Evolutionary conservation across 2,888 invertebrate genomes (phyloP).

Genomic region (Mycalesis mineus): DNA sequence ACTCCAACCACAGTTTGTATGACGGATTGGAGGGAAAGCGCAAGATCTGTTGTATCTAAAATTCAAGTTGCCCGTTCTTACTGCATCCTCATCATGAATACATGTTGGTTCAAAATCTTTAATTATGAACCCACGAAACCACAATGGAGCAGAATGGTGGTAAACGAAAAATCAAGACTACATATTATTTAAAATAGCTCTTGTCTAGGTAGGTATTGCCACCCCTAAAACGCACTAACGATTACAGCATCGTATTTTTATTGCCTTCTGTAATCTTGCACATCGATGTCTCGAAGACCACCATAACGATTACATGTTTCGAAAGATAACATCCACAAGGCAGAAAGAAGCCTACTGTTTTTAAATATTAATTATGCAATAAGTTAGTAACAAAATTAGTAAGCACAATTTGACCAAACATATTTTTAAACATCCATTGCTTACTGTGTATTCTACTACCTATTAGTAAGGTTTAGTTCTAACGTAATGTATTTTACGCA

Average conservation of each 20-base stretch:
- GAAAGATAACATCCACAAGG: neutral
- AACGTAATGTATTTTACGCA: conserved; percentile 19
- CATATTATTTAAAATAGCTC: no score
- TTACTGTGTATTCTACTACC: neutral
- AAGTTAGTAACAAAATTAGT: neutral
- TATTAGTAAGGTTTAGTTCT: neutral
- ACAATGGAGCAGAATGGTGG: no score
- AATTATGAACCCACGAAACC: no score
- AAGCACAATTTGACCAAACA: neutral
- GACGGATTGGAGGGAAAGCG: no score
- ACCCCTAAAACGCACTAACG: neutral
- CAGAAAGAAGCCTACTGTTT: conserved; percentile 5
- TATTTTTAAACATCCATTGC: neutral
- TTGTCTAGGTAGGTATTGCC: no score
- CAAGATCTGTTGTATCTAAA: no score
- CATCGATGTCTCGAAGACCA: neutral
- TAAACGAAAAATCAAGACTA: no score
- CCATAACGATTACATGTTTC: neutral
- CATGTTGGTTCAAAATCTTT: no score
- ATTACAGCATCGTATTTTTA: neutral
- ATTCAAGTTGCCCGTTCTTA: no score
- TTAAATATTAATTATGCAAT: neutral
- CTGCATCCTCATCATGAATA: no score
- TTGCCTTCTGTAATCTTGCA: neutral
- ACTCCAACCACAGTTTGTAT: no score